A percentile compares a stretch with the other conserved stretches of the same genome.
These are phyloP conservation scores for Lycodopsis pacificus DNA, from an alignment of 2,797 vertebrate genomes.

Conservation along the genomic window DNA sequence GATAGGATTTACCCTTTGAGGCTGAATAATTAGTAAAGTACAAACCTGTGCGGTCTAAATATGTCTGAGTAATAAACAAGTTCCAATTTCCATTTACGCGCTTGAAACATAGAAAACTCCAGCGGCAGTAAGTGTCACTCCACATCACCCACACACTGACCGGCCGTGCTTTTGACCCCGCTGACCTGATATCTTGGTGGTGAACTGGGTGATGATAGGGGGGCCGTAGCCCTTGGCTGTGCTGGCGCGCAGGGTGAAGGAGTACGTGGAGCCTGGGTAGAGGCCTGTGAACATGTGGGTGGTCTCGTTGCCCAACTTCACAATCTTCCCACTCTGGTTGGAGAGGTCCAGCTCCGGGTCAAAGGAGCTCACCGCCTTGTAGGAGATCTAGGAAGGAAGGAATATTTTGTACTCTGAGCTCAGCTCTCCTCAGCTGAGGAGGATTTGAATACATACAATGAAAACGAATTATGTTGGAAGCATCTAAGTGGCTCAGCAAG, in stretches of 20 bases:
- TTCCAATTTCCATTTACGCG: conserved; percentile 24
- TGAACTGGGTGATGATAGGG: conserved; percentile 94
- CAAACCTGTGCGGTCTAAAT: neutral
- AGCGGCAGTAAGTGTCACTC: neutral
- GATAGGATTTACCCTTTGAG: neutral
- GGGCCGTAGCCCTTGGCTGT: conserved; percentile 97
- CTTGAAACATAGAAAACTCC: conserved; percentile 9
- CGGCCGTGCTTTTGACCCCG: conserved; percentile 27
- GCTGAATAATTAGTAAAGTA: neutral
- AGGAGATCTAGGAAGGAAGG: conserved; percentile 89
- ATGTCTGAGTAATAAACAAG: neutral
- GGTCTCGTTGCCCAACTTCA: conserved; percentile 96
- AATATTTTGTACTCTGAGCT: conserved; percentile 37
- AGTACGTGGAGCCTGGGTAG: conserved; percentile 96
- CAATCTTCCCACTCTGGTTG: conserved; percentile 96
- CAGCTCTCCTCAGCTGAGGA: conserved; percentile 13
- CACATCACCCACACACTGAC: conserved; percentile 3
- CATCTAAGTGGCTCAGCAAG: conserved; percentile 22
- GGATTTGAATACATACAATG: conserved; percentile 47
- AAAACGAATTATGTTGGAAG: conserved; percentile 11
- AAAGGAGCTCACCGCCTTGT: conserved; percentile 98
- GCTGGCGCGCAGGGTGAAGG: conserved; percentile 96
- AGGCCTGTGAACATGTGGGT: conserved; percentile 94
- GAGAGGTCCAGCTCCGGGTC: conserved; percentile 98
- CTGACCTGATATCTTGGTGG: conserved; percentile 99